Conservation (phyloP, 2,113 vertebrate genomes). For the Myodes glareolus region DNA sequence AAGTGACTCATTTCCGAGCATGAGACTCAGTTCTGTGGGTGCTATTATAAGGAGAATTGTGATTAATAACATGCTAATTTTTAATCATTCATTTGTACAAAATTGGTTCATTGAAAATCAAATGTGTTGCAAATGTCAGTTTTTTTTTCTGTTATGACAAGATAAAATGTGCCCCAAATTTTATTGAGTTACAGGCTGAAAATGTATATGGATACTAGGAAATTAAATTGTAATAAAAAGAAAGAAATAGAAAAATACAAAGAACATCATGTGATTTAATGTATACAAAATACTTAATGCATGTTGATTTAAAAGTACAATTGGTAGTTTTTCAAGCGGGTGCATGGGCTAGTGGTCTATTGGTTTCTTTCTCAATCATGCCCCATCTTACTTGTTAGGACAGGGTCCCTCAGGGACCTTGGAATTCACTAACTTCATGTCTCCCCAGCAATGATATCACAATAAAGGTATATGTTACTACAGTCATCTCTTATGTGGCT, state of each 20-base stretch:
- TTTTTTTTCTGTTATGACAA: not conserved
- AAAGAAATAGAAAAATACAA: not conserved
- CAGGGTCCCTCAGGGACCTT: no score
- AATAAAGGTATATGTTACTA: not conserved
- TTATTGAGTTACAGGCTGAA: not conserved
- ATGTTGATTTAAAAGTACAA: not conserved
- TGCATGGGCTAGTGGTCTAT: not conserved
- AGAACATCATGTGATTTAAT: not conserved
- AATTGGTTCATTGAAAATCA: not conserved
- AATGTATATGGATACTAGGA: not conserved
- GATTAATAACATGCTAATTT: not conserved
- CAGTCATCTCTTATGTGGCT: no score
- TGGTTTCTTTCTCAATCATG: not conserved
- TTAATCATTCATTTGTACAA: not conserved
- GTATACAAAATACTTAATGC: not conserved
- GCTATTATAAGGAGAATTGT: not conserved
- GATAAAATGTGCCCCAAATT: not conserved
- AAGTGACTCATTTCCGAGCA: not conserved
- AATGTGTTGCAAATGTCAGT: not conserved
- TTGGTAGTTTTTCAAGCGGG: not conserved
- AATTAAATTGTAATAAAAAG: not conserved
- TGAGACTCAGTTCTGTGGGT: fast-evolving
- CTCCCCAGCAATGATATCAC: not conserved
- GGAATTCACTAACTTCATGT: not conserved
- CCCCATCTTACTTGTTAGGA: not conserved